These are phyloP conservation scores for Drosophila biarmipes DNA, from an alignment of 1,140 invertebrate species.

Conservation along the genomic window DNA sequence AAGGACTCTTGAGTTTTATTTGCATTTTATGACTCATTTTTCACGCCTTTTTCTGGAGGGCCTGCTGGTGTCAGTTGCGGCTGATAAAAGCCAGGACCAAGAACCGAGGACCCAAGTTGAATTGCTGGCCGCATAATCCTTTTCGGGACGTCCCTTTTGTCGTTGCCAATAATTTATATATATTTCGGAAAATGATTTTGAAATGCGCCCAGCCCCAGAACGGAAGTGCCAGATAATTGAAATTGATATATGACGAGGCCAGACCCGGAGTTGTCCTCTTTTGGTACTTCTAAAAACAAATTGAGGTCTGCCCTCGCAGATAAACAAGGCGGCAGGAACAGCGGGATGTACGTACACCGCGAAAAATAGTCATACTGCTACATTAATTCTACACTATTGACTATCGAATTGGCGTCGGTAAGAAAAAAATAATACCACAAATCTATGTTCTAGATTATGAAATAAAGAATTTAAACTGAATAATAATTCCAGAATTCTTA, in stretches of 20 bases:
- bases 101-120: slow-evolving; percentile 42
- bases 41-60: slow-evolving; percentile 56
- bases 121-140: slow-evolving; percentile 75
- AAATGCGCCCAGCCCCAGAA: slow-evolving; percentile 20
- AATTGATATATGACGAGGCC: slow-evolving; percentile 75
- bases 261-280: slow-evolving; percentile 46
- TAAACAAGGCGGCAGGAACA: slow-evolving; percentile 52
- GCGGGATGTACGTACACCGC: slow-evolving; percentile 6
- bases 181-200: slow-evolving; percentile 43
- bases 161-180: slow-evolving; percentile 76
- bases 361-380: too few relatives aligned
- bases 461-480: too few relatives aligned
- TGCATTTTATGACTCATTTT: slow-evolving; percentile 82
- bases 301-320: slow-evolving; percentile 54
- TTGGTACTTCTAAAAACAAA: slow-evolving; percentile 54
- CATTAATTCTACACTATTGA: too few relatives aligned
- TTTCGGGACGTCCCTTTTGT: slow-evolving; percentile 64
- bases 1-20: slow-evolving; percentile 77
- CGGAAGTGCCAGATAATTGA: slow-evolving; percentile 69
- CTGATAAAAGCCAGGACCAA: slow-evolving; percentile 73
- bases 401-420: too few relatives aligned
- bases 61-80: slow-evolving; percentile 69
- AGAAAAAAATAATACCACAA: too few relatives aligned
- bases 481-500: too few relatives aligned
- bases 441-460: too few relatives aligned